Evolutionary conservation across 2,888 invertebrate species (phyloP).

Genomic region (Drosophila stalkeri): DNA sequence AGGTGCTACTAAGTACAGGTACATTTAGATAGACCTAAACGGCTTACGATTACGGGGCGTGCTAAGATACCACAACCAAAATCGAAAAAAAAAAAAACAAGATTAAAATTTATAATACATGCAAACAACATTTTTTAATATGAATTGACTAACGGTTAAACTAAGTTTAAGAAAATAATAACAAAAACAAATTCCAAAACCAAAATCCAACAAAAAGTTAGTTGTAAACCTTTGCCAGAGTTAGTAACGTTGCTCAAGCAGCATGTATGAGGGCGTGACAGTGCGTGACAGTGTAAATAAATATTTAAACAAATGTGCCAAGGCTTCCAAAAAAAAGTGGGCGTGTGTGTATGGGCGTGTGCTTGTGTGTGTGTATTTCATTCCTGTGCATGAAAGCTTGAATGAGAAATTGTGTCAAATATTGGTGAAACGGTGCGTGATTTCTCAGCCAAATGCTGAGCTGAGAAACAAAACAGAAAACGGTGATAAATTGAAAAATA

Average conservation of each 20-base stretch:
- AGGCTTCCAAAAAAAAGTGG: constrained; percentile 35
- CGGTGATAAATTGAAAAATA: constrained; percentile 21
- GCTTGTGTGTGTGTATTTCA: constrained; percentile 23
- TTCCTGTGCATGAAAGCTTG: constrained; percentile 65
- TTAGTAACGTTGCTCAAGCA: constrained; percentile 69
- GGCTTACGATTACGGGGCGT: constrained; percentile 38
- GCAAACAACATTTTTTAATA: constrained; percentile 21
- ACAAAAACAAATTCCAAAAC: constrained; percentile 4
- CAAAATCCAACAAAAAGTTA: constrained; percentile 19
- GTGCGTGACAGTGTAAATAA: constrained; percentile 58
- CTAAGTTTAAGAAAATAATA: constrained; percentile 3
- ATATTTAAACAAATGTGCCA: constrained; percentile 54
- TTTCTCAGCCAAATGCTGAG: constrained; percentile 60
- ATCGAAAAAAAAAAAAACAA: constrained; percentile 27
- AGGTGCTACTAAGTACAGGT: constrained; percentile 18
- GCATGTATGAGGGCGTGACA: constrained; percentile 59
- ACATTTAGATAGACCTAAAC: constrained; percentile 30
- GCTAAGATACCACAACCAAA: constrained; percentile 39
- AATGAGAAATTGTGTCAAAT: constrained; percentile 46
- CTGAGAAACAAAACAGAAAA: constrained; percentile 51
- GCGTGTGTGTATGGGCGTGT: constrained; percentile 4
- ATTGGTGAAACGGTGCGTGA: constrained; percentile 35
- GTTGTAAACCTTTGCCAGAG: constrained; percentile 43
- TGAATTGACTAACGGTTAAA: background rate
- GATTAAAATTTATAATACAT: constrained; percentile 18